Evolutionary conservation across 2,113 vertebrate species (phyloP).

Genomic region (Protobothrops flavoviridis): DNA sequence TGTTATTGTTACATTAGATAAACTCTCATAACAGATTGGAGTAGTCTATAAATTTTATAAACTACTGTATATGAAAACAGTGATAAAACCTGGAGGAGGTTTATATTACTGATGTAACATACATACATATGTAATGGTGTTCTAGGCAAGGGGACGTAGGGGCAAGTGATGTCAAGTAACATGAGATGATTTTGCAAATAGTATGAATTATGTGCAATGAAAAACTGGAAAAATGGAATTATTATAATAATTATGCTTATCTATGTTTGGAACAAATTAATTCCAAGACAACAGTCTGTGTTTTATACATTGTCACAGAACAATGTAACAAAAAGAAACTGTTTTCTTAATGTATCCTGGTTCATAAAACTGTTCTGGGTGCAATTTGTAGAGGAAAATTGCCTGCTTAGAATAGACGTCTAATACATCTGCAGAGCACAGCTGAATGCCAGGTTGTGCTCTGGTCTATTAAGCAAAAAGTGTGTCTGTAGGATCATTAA

Average conservation of each 20-base stretch:
- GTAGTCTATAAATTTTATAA: not conserved
- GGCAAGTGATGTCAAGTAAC: no score
- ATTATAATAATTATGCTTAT: not conserved
- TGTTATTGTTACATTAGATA: not conserved
- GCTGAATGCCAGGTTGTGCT: not conserved
- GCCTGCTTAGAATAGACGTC: not conserved
- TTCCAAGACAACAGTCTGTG: not conserved
- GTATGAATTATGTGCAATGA: no score
- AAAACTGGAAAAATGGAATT: not conserved
- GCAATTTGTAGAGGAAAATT: not conserved
- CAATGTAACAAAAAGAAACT: not conserved
- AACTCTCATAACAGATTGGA: not conserved
- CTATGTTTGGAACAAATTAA: not conserved
- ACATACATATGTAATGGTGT: no score
- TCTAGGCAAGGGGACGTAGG: no score
- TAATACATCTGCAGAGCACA: not conserved
- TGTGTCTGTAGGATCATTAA: not conserved
- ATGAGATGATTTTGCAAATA: no score
- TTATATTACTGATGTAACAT: not conserved
- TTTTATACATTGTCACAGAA: not conserved
- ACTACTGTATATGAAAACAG: not conserved
- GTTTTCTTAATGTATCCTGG: not conserved
- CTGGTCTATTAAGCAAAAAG: not conserved
- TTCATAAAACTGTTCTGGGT: not conserved
- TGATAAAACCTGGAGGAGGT: not conserved